phyloP scores from a whole-genome alignment of 2,888 invertebrate genomes.

The Hetaerina titia region DNA sequence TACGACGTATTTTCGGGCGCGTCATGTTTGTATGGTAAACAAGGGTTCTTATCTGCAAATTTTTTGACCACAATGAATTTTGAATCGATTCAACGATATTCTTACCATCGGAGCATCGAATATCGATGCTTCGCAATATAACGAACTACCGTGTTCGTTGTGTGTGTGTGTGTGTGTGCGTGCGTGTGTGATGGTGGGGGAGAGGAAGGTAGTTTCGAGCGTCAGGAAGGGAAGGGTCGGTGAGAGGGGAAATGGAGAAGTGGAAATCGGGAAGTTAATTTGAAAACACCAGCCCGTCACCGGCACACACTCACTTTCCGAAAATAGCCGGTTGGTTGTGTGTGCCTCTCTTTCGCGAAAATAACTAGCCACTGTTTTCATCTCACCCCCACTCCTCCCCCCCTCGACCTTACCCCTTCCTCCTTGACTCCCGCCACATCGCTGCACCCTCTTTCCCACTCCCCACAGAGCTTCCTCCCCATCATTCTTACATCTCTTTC shows the following conservation, averaged over 20 bases:
- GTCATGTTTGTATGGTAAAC: too few relatives aligned
- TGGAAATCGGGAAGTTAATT: neutral
- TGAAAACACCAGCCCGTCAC: conserved; percentile 9
- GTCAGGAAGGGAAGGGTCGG: neutral
- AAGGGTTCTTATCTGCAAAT: too few relatives aligned
- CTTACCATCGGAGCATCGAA: neutral
- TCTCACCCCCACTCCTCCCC: neutral
- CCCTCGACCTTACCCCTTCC: neutral
- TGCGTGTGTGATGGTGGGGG: neutral
- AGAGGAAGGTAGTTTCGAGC: neutral
- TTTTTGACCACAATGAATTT: too few relatives aligned
- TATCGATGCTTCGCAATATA: neutral
- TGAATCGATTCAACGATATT: too few relatives aligned
- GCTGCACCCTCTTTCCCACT: neutral
- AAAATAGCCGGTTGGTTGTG: neutral
- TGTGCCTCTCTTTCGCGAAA: neutral
- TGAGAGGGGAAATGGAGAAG: neutral
- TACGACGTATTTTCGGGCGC: too few relatives aligned
- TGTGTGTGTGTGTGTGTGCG: too few relatives aligned
- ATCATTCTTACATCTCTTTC: too few relatives aligned
- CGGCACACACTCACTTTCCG: neutral
- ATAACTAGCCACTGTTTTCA: neutral
- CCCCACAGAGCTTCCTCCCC: neutral
- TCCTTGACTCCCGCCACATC: neutral
- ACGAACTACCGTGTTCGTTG: too few relatives aligned